Percentiles rank a stretch among this genome's conserved stretches.
These are phyloP conservation scores for Datnioides undecimradiatus DNA, from an alignment of 2,113 vertebrate species.

Conservation along the genomic window DNA sequence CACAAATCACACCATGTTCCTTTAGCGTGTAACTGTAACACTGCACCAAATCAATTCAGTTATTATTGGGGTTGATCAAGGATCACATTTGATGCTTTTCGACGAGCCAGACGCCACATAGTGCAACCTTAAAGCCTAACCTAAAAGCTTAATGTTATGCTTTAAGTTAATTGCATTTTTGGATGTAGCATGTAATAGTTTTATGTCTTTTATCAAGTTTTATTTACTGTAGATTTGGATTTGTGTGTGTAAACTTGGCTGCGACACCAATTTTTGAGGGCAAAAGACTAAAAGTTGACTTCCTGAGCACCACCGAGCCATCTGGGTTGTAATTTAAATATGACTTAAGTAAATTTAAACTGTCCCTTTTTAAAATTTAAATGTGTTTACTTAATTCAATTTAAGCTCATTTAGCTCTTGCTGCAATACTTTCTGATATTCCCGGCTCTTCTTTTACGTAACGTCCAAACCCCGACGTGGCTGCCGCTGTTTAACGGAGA, in stretches of 20 bases:
- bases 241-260: neutral
- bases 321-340: conserved; percentile 14
- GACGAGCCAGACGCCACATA: no score
- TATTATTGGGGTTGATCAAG: neutral
- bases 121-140: no score
- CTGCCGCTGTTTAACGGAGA: neutral
- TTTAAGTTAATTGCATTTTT: no score
- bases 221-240: neutral
- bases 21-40: neutral
- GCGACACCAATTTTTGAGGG: conserved; percentile 18
- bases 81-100: no score
- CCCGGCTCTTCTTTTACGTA: neutral
- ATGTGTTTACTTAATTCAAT: no score
- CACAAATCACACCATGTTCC: neutral
- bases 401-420: conserved; percentile 16
- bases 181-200: neutral
- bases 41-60: neutral
- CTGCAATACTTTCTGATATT: neutral
- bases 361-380: no score
- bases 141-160: no score
- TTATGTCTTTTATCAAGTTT: neutral
- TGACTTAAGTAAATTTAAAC: no score
- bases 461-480: neutral
- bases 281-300: neutral
- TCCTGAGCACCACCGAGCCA: neutral